These are phyloP conservation scores for Antheraea assamensis DNA, from an alignment of 2,888 invertebrate genomes.

Conservation along the genomic window DNA sequence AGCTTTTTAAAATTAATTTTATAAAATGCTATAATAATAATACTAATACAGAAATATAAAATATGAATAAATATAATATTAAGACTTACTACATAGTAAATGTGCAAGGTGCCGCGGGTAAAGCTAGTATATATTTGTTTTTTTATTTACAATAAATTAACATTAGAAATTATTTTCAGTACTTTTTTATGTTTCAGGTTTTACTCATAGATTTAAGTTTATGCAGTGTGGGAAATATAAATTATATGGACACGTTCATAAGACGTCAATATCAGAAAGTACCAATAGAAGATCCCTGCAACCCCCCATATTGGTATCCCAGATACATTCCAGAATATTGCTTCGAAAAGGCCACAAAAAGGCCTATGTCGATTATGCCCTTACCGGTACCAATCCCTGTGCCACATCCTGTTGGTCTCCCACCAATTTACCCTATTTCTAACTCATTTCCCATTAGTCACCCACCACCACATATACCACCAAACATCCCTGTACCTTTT, in stretches of 20 bases:
- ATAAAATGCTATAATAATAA: too few relatives aligned
- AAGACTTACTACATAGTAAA: too few relatives aligned
- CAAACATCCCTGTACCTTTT: slow-evolving; percentile 24
- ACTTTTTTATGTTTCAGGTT: slow-evolving; percentile 1
- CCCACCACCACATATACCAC: slow-evolving; percentile 15
- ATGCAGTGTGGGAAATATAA: slow-evolving; percentile 52
- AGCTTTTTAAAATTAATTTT: too few relatives aligned
- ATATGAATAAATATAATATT: too few relatives aligned
- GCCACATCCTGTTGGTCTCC: slow-evolving; percentile 31
- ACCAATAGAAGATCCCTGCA: slow-evolving; percentile 55
- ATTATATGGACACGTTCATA: slow-evolving; percentile 45
- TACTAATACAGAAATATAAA: too few relatives aligned
- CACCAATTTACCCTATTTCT: slow-evolving; percentile 26
- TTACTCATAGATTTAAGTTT: slow-evolving; percentile 30
- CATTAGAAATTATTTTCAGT: background rate
- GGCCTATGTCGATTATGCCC: slow-evolving; percentile 25
- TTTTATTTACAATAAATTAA: background rate
- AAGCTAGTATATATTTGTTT: background rate
- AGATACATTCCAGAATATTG: slow-evolving; percentile 46
- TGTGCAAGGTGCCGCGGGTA: background rate
- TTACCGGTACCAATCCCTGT: slow-evolving; percentile 32
- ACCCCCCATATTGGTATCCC: slow-evolving; percentile 69
- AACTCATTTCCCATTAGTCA: background rate
- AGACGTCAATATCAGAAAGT: slow-evolving; percentile 23
- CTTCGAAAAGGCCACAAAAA: slow-evolving; percentile 26